Conservation (phyloP, 2,113 vertebrate species). For the Toxotes chatareus region DNA sequence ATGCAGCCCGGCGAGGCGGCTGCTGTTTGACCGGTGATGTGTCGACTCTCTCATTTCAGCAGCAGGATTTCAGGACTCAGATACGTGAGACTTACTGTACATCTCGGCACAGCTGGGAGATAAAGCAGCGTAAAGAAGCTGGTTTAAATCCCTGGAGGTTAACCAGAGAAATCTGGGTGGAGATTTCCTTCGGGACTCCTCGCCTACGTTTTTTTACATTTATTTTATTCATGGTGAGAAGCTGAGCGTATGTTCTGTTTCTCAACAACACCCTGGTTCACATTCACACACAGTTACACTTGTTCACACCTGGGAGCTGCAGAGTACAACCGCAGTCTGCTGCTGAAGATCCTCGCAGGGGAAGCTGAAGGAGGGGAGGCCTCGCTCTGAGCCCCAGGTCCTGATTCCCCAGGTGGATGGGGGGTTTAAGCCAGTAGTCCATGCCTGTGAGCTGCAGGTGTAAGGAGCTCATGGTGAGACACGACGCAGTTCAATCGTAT, state of each 20-base stretch:
- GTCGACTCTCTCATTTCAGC: neutral
- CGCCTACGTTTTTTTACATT: neutral
- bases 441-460: no score
- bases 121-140: neutral
- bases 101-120: neutral
- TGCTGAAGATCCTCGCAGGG: constrained; percentile 21
- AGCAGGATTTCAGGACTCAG: constrained; percentile 7
- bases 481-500: neutral
- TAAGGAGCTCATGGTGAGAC: no score
- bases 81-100: neutral
- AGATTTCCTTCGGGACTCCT: constrained; percentile 44
- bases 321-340: constrained; percentile 39
- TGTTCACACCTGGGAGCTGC: constrained; percentile 57
- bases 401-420: neutral
- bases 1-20: neutral
- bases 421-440: neutral
- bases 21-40: neutral
- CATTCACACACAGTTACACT: constrained; percentile 59
- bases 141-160: constrained; percentile 45
- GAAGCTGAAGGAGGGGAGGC: constrained; percentile 25
- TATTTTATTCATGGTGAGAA: constrained; percentile 36
- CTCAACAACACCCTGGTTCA: constrained; percentile 55
- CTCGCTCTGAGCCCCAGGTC: neutral
- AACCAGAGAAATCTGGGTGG: constrained; percentile 8
- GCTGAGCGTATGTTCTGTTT: constrained; percentile 38